phyloP scores from a whole-genome alignment of 2,888 invertebrate genomes.

The Agrotis segetum region DNA sequence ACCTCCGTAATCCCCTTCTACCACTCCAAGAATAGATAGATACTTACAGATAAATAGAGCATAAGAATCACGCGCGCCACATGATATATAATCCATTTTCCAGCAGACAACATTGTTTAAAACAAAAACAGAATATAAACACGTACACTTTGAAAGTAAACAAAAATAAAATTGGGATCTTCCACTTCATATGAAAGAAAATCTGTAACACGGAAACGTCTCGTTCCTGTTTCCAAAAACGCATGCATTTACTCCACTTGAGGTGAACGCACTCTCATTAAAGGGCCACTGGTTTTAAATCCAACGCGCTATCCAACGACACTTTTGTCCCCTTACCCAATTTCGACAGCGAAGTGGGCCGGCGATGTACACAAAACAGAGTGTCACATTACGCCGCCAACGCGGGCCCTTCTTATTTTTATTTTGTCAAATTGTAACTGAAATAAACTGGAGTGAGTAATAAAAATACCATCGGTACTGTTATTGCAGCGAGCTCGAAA shows the following conservation, averaged over 20 bases:
- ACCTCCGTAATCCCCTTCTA: conserved; percentile 48
- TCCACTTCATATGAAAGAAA: conserved; percentile 72
- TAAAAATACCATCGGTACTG: conserved; percentile 90
- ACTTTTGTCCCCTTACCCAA: conserved; percentile 33
- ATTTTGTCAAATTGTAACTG: conserved; percentile 91
- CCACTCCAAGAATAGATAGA: conserved; percentile 50
- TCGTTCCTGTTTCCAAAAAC: conserved; percentile 83
- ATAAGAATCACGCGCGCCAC: conserved; percentile 35
- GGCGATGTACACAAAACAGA: conserved; percentile 70
- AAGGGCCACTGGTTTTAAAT: conserved; percentile 83
- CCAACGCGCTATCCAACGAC: conserved; percentile 71
- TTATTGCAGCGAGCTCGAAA: conserved; percentile 86
- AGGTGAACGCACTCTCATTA: conserved; percentile 89
- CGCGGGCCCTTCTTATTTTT: conserved; percentile 87
- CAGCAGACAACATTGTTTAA: conserved; percentile 26
- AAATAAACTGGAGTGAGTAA: conserved; percentile 89
- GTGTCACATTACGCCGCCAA: conserved; percentile 79
- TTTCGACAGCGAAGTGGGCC: conserved; percentile 30
- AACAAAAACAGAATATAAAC: conserved; percentile 47
- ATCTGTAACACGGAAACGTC: conserved; percentile 83
- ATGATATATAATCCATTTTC: conserved; percentile 35
- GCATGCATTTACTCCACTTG: conserved; percentile 80
- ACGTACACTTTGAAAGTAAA: conserved; percentile 55
- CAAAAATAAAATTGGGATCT: conserved; percentile 64
- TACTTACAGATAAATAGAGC: conserved; percentile 55